These are phyloP conservation scores for Holotrichia oblita DNA, from an alignment of 1,140 invertebrate genomes.

Conservation along the genomic window DNA sequence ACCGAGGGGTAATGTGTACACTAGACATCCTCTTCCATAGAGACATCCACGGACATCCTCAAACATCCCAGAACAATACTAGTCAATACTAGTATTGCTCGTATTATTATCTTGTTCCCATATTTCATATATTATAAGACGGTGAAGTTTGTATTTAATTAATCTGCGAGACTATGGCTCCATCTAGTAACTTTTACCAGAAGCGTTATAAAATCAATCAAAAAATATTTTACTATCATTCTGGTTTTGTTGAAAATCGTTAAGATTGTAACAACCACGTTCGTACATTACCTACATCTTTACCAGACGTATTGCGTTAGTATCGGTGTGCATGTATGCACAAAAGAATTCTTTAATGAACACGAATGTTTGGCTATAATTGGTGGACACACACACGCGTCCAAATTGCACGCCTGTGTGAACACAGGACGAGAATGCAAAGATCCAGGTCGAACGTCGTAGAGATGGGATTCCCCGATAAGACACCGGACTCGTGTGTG, in stretches of 20 bases:
- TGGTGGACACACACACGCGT: constrained; percentile 38
- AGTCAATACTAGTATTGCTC: no score
- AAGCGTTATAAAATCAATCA: no score
- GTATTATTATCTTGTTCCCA: no score
- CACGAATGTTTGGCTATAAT: constrained; percentile 36
- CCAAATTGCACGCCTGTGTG: constrained; percentile 37
- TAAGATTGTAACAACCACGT: neutral
- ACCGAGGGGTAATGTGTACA: no score
- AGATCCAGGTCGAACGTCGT: constrained; percentile 19
- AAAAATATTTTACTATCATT: no score
- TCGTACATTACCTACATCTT: neutral
- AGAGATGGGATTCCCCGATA: constrained; percentile 35
- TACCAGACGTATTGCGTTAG: neutral
- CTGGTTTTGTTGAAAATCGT: neutral
- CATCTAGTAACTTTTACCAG: no score
- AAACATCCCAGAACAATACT: no score
- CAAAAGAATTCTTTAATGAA: constrained; percentile 38
- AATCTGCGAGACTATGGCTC: no score
- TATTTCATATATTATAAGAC: no score
- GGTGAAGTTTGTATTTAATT: no score
- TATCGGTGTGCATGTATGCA: constrained; percentile 17
- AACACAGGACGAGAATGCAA: constrained; percentile 38
- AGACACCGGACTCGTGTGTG: neutral
- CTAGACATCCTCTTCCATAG: no score
- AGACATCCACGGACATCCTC: no score